Conservation (phyloP, 2,797 vertebrate genomes). For the Tokudaia muenninki region DNA sequence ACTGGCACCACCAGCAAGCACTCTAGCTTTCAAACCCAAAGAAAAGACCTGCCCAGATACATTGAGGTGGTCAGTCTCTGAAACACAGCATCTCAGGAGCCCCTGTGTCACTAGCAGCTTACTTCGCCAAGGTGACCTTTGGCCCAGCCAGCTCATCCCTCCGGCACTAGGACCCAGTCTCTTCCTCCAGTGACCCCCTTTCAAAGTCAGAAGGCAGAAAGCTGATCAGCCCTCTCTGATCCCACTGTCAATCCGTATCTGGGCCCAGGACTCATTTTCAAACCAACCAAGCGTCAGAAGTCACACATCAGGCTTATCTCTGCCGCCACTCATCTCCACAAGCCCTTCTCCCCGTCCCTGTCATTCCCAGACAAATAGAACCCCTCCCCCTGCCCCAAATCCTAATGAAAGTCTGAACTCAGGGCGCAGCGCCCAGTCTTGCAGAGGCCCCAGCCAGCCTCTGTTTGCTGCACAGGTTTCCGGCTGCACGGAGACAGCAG, state of each 20-base stretch:
- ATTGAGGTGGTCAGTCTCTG: neutral
- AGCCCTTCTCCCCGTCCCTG: slow-evolving; percentile 70
- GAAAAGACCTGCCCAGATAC: neutral
- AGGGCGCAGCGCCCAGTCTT: slow-evolving; percentile 42
- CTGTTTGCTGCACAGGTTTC: rapidly evolving
- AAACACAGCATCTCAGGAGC: neutral
- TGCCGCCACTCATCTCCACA: slow-evolving; percentile 79
- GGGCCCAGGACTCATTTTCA: slow-evolving; percentile 81
- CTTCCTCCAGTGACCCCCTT: neutral
- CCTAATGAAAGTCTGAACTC: slow-evolving; percentile 68
- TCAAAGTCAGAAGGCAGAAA: slow-evolving; percentile 72
- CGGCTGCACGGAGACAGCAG: neutral
- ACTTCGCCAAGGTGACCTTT: slow-evolving; percentile 8
- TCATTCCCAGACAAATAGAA: slow-evolving; percentile 76
- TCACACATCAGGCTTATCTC: slow-evolving; percentile 84
- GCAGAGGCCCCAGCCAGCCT: neutral
- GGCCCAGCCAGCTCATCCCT: neutral
- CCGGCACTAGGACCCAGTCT: slow-evolving; percentile 66
- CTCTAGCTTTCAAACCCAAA: neutral
- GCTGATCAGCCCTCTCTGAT: slow-evolving; percentile 69
- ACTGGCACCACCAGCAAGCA: neutral
- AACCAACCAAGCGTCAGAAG: slow-evolving; percentile 81
- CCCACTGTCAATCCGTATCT: slow-evolving; percentile 76
- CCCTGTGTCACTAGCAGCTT: neutral
- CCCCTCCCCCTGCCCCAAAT: slow-evolving; percentile 23